Conservation (phyloP, 2,888 invertebrate species). For the Apamea anceps region DNA sequence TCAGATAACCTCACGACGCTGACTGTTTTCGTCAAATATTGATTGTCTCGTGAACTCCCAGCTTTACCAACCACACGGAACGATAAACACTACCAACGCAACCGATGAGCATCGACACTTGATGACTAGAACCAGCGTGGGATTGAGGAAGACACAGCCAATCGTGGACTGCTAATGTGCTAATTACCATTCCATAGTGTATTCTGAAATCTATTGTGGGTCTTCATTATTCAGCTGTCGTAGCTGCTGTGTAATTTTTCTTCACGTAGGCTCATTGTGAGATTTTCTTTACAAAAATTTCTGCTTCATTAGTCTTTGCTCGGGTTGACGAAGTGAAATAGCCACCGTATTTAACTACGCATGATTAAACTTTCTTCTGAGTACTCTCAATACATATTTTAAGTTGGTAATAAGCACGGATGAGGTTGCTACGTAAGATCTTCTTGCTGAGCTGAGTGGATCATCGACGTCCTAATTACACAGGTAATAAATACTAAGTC, state of each 20-base stretch:
- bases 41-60: constrained; percentile 74
- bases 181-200: constrained; percentile 68
- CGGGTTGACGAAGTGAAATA: constrained; percentile 41
- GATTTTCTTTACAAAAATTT: constrained; percentile 51
- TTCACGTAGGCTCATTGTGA: constrained; percentile 56
- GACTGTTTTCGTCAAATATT: constrained; percentile 79
- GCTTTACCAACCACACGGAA: constrained; percentile 64
- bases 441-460: constrained; percentile 49
- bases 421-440: constrained; percentile 46
- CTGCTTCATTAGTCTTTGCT: constrained; percentile 37
- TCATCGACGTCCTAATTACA: constrained; percentile 59
- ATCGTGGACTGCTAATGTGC: constrained; percentile 70
- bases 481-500: constrained; percentile 50
- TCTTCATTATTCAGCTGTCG: constrained; percentile 54
- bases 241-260: constrained; percentile 57
- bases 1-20: constrained; percentile 78
- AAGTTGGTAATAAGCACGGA: constrained; percentile 35
- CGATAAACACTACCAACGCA: constrained; percentile 60
- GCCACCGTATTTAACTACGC: constrained; percentile 29
- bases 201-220: constrained; percentile 60
- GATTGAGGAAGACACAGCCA: constrained; percentile 69
- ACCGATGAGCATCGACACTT: constrained; percentile 59
- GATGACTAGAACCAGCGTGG: constrained; percentile 65
- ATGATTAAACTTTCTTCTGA: constrained; percentile 34
- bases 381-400: constrained; percentile 53